A percentile compares a stretch with the other conserved stretches of the same genome.
Conservation (phyloP, 2,888 invertebrate species). For the Nemotelus pantherinus region DNA sequence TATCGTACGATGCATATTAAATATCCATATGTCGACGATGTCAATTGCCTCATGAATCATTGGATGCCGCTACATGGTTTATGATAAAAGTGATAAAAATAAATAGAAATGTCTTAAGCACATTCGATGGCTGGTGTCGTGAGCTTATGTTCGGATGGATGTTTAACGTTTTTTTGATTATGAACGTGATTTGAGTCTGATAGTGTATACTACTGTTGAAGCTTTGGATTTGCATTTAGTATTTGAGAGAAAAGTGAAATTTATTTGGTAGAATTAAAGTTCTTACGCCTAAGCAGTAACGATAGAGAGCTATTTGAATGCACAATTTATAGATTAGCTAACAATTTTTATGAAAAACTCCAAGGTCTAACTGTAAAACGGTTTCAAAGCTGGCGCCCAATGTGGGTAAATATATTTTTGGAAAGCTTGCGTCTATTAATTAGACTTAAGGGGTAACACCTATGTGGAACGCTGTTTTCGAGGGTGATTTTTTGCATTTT, state of each 20-base stretch:
- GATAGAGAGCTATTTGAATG: too few relatives aligned
- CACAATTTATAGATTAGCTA: too few relatives aligned
- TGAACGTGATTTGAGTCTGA: background rate
- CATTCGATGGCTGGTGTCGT: constrained; percentile 3
- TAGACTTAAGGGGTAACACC: too few relatives aligned
- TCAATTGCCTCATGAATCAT: constrained; percentile 21
- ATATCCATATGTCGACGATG: background rate
- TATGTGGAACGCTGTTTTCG: too few relatives aligned
- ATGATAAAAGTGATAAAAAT: constrained; percentile 34
- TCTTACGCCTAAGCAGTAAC: too few relatives aligned
- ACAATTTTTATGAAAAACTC: too few relatives aligned
- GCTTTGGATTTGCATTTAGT: background rate
- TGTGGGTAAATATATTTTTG: too few relatives aligned
- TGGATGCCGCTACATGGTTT: background rate
- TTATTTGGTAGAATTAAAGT: background rate
- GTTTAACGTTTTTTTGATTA: background rate
- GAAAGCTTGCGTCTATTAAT: too few relatives aligned
- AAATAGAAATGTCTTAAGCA: background rate
- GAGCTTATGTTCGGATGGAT: background rate
- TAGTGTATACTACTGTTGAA: background rate
- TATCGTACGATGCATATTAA: background rate
- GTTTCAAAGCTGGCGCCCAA: too few relatives aligned
- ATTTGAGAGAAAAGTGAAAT: background rate
- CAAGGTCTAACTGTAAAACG: too few relatives aligned
- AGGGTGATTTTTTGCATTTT: too few relatives aligned